Evolutionary conservation across 1,140 invertebrate species (phyloP), one percentile per base, ranked within the genome.

Genomic region (Drosophila oshimai): DNA sequence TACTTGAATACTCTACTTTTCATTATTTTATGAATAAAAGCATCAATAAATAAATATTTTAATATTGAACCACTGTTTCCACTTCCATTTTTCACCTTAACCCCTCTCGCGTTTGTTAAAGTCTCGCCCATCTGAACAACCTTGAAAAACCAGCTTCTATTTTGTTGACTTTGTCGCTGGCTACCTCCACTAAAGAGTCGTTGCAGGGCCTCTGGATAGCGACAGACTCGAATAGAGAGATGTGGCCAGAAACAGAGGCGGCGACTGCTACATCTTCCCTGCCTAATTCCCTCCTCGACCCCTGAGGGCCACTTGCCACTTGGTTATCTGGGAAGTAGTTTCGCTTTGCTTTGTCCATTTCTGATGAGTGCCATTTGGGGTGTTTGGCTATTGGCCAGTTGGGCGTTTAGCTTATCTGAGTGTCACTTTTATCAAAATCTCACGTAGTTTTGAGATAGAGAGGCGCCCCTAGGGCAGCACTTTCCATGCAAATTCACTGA

Each of bases 61-160:
- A 22, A 5, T 5, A 3, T 60, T 34, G 24, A 57, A 70, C 79
- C 80, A 79, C 41, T 67, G 79, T 74, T n/a, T 22, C 3, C n/a
- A 9, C 29, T 34, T 17, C 22, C n/a, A 17, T 15, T 44, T 12
- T 6, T 20, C 9, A 7, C n/a, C 12, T 22, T 18, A n/a, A 20
- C 12, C 44, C 26, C 18, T 22, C 29, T 18, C 9, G 42, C 42
- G 7, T 49, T 47, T 65, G 36, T 64, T 64, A 50, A 41, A 55
- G 31, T 42, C 28, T 37, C 47, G 26, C 28, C 24, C 46, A 28
- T 24, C 12, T 37, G 33, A 54, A 71, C 64, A 83, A 83, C 79
- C 80, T 84, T 84, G 74, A 84, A 71, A 84, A 84, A 84, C 79
- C 74, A 74, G 80, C 64, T 86, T 84, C 26, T 34, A 61, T 62